Evolutionary conservation across 2,888 invertebrate species (phyloP), one percentile per base, ranked within the genome.

Genomic region (Argynnis bischoffii): DNA sequence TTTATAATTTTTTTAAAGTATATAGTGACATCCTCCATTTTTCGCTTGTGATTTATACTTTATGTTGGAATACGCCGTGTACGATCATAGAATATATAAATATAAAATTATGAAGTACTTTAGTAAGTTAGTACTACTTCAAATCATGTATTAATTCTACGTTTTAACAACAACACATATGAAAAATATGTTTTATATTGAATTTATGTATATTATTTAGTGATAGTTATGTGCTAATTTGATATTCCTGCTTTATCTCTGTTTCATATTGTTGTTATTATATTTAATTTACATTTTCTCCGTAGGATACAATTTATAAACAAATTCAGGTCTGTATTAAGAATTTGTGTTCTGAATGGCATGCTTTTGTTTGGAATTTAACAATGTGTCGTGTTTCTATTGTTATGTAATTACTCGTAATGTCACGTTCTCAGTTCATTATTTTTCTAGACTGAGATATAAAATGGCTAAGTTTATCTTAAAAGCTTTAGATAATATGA

Each of bases 271-370:
- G 21, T 63, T 26, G 11, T 41, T 41, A 41, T n/a, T 48, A 53
- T 35, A 66, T 48, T 53, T 63, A 69, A 4, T 2, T 54, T 51
- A 3, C 59, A 76, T 90, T 92, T 87, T 89, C 81, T 92, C 88
- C 86, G 84, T 91, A 93, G 93, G 92, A 83, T 84, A 89, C 92
- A 90, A 89, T 91, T 82, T 93, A 85, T 93, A 93, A 93, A 81
- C 92, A 92, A 88, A 93, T 93, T 80, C 91, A 93, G 93, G 93
- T 93, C 88, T 90, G 93, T 93, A 93, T 89, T 81, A 46, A 60
- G n/a, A 79, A 75, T 78, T 79, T 76, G 79, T 78, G 79, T 82
- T 76, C 82, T 67, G 18, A 64, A 77, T 75, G 79, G 89, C 87
- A 87, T 88, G 89, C 74, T 72, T 74, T 69, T 72, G 65, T 60